These are phyloP conservation scores for Suricata suricatta DNA, from an alignment of 2,113 vertebrate species.

Conservation along the genomic window DNA sequence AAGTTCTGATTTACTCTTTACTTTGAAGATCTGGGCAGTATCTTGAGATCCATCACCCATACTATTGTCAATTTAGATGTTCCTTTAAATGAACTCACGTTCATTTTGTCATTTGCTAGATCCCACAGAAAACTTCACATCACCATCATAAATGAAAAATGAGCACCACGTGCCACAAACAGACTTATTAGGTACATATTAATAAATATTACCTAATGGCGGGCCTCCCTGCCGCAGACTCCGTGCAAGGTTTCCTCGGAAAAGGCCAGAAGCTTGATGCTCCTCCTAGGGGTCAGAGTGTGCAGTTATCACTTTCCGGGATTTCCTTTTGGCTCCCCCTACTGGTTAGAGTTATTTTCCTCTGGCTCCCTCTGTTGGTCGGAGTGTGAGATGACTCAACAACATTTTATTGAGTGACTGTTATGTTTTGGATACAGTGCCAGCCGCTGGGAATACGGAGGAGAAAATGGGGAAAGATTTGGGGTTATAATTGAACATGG, in stretches of 20 bases:
- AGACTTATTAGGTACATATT: constrained; percentile 41
- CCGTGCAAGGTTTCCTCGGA: constrained; percentile 47
- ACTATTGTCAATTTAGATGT: neutral
- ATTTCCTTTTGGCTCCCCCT: neutral
- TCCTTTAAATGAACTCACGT: constrained; percentile 31
- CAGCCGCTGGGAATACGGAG: neutral
- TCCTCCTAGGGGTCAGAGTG: constrained; percentile 38
- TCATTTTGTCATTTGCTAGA: constrained; percentile 8
- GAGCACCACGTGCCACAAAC: neutral
- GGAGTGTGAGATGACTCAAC: neutral
- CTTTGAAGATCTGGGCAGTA: constrained; percentile 1
- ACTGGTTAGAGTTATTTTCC: neutral
- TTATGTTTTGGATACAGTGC: constrained; percentile 17
- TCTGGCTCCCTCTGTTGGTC: neutral
- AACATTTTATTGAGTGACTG: constrained; percentile 54
- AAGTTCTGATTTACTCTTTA: neutral
- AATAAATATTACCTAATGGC: constrained; percentile 60
- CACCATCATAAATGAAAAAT: neutral
- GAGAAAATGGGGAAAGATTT: neutral
- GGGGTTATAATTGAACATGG: neutral
- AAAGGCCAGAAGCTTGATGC: constrained; percentile 7
- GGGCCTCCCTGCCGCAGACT: neutral
- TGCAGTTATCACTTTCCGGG: neutral
- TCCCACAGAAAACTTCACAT: neutral
- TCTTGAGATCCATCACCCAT: neutral